These are phyloP conservation scores for Tadarida brasiliensis DNA, from an alignment of 2,797 vertebrate species.

Conservation along the genomic window DNA sequence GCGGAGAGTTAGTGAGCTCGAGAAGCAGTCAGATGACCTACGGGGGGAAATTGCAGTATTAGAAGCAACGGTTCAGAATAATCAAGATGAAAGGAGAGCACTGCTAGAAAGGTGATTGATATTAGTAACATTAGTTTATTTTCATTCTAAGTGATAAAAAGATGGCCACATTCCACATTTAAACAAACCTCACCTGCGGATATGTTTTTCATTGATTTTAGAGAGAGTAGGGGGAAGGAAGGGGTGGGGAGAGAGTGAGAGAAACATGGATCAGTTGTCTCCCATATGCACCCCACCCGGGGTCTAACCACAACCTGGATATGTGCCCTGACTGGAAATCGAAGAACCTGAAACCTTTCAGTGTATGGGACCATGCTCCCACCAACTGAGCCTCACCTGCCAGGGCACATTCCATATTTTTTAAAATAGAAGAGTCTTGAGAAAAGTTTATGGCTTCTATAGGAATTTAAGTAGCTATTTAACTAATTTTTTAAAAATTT, in stretches of 20 bases:
- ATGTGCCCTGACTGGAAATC: background rate
- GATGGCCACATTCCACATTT: background rate
- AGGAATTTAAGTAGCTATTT: conserved; percentile 18
- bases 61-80: conserved; percentile 98
- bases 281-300: background rate
- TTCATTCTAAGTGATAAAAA: conserved; percentile 2
- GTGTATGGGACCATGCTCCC: background rate
- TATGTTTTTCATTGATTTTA: background rate
- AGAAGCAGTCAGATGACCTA: conserved; percentile 98
- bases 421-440: background rate
- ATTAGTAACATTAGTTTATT: background rate
- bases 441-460: background rate
- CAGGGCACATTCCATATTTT: background rate
- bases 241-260: background rate
- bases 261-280: background rate
- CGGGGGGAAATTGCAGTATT: conserved; percentile 97
- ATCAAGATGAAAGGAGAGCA: conserved; percentile 97
- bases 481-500: background rate
- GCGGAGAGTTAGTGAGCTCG: conserved; percentile 94
- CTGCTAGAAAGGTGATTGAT: conserved; percentile 93
- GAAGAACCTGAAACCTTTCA: background rate
- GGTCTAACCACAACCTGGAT: no score
- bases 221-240: background rate
- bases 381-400: background rate
- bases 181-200: background rate